Evolutionary conservation across 64 coral and sea anemone species (phyloP).

Genomic region (Pocillopora verrucosa): DNA sequence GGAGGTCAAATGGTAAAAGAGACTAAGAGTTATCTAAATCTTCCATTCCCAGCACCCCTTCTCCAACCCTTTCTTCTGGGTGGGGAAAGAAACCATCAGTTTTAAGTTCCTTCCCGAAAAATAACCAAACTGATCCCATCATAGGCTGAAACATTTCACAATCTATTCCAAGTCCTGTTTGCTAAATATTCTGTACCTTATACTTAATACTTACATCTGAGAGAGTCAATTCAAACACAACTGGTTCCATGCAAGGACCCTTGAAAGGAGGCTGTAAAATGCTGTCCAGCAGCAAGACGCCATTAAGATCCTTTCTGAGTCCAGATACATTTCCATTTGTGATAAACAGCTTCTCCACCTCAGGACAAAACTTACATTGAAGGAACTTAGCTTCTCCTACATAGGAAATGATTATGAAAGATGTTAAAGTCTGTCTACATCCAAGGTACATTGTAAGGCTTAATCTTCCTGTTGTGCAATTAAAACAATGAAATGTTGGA

Average conservation of each 20-base stretch:
- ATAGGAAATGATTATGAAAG: not conserved
- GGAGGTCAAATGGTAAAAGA: too few species aligned
- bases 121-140: too few species aligned
- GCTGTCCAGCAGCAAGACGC: slow-evolving; percentile 85
- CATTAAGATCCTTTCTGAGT: slow-evolving; percentile 89
- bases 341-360: slow-evolving; percentile 86
- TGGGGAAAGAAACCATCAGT: too few species aligned
- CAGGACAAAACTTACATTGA: slow-evolving; percentile 79
- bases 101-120: too few species aligned
- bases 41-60: too few species aligned
- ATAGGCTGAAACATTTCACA: too few species aligned
- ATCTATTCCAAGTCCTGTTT: too few species aligned
- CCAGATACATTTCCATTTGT: slow-evolving; percentile 83
- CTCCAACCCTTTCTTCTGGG: too few species aligned
- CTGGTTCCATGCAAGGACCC: slow-evolving; percentile 32
- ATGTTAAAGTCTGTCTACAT: too few species aligned
- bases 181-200: too few species aligned
- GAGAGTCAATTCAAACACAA: slow-evolving; percentile 75
- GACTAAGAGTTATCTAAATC: too few species aligned
- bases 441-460: not conserved
- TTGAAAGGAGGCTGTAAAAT: slow-evolving; percentile 77
- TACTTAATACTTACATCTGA: slow-evolving; percentile 75
- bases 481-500: not conserved
- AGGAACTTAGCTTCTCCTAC: slow-evolving; percentile 20
- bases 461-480: not conserved